phyloP scores from a whole-genome alignment of 2,113 vertebrate genomes.

The Prinia subflava region DNA sequence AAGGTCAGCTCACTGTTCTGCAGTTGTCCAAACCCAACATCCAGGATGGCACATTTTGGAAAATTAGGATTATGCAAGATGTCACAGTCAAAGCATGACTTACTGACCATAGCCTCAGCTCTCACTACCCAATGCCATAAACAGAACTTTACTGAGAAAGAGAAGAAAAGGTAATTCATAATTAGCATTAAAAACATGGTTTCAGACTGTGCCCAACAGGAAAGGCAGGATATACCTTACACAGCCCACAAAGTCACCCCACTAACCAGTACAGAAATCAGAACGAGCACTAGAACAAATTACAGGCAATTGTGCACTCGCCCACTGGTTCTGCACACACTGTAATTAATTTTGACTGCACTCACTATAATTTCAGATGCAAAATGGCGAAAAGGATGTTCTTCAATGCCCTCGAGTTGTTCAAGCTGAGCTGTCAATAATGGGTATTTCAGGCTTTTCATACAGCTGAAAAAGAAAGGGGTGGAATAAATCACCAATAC shows the following conservation, averaged over 20 bases:
- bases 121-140: background rate
- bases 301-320: background rate
- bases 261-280: background rate
- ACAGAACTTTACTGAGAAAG: background rate
- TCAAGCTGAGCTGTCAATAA: conserved; percentile 83
- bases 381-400: conserved; percentile 80
- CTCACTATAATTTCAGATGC: conserved; percentile 86
- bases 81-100: background rate
- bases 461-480: conserved; percentile 79
- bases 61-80: background rate
- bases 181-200: background rate
- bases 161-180: background rate
- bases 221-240: background rate
- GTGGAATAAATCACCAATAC: background rate
- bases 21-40: background rate
- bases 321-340: background rate
- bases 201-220: background rate
- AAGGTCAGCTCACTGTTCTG: background rate
- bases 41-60: background rate
- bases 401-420: conserved; percentile 74
- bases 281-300: background rate
- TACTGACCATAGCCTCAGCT: background rate
- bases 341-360: background rate
- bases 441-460: conserved; percentile 86
- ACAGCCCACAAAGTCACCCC: background rate